Percentiles rank a stretch among this genome's conserved stretches.
Evolutionary conservation across 2,888 invertebrate genomes (phyloP).

Genomic region (Morpho deidamia): DNA sequence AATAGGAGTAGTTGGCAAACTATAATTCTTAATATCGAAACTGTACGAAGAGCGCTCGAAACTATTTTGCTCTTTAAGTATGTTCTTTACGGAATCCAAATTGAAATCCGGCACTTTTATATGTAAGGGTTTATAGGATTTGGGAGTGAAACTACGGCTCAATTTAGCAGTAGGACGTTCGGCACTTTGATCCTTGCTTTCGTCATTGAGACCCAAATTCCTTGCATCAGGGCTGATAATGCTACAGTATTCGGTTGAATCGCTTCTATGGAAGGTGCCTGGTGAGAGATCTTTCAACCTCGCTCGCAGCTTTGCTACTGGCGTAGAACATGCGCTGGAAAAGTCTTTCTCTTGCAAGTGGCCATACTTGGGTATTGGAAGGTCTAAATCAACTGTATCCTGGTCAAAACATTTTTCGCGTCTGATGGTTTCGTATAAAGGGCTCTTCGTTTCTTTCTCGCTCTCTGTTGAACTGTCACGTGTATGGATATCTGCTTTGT

Average conservation of each 20-base stretch:
- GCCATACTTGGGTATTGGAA: conserved; percentile 34
- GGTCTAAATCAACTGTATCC: conserved; percentile 33
- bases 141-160: conserved; percentile 66
- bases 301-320: conserved; percentile 52
- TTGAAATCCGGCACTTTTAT: conserved; percentile 68
- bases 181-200: conserved; percentile 40
- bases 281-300: conserved; percentile 58
- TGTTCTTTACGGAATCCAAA: conserved; percentile 53
- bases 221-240: conserved; percentile 58
- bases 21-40: conserved; percentile 69
- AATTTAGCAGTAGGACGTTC: conserved; percentile 52
- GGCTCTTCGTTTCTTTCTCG: conserved; percentile 50
- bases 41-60: conserved; percentile 55
- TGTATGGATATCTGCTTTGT: conserved; percentile 48
- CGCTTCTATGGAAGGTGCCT: conserved; percentile 57
- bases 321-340: conserved; percentile 65
- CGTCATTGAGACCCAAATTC: conserved; percentile 40
- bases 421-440: conserved; percentile 52
- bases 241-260: conserved; percentile 73
- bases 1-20: conserved; percentile 73
- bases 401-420: conserved; percentile 50
- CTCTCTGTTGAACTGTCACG: conserved; percentile 45
- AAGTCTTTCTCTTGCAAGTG: conserved; percentile 46
- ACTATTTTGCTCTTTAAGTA: conserved; percentile 47
- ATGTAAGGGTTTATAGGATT: conserved; percentile 67